phyloP scores from a whole-genome alignment of 2,797 vertebrate species.

The Anguilla obscura region DNA sequence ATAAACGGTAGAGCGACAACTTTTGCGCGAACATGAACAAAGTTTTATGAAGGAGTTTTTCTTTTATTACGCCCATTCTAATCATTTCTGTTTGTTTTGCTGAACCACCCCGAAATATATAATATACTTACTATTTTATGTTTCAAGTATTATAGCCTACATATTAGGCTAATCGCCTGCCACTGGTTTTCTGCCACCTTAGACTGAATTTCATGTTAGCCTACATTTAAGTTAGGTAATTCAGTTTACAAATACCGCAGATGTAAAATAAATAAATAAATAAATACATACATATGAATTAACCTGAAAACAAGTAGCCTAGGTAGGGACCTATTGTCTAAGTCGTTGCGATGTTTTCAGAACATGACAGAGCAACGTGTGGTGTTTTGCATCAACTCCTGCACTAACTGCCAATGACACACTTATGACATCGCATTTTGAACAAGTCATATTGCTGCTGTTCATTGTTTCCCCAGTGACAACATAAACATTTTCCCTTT shows the following conservation, averaged over 20 bases:
- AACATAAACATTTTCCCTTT: not conserved
- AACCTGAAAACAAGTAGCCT: not conserved
- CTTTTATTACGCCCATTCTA: not conserved
- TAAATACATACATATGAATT: not conserved
- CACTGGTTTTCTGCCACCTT: not conserved
- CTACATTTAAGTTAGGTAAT: too few relatives aligned
- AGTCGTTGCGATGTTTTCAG: not conserved
- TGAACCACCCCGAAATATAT: not conserved
- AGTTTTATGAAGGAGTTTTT: not conserved
- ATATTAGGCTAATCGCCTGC: not conserved
- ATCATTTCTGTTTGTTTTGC: not conserved
- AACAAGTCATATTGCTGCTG: not conserved
- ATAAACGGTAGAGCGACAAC: not conserved
- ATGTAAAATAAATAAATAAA: not conserved
- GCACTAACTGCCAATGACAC: not conserved
- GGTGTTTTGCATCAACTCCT: not conserved
- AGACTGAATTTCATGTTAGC: not conserved
- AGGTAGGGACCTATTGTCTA: not conserved
- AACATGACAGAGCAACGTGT: not conserved
- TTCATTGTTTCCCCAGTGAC: not conserved
- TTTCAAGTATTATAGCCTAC: not conserved
- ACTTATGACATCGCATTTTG: conserved; percentile 1
- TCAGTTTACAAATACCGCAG: not conserved
- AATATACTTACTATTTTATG: not conserved
- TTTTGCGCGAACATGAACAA: not conserved